Conservation (phyloP, 2,888 invertebrate genomes). For the Encarsia formosa region DNA sequence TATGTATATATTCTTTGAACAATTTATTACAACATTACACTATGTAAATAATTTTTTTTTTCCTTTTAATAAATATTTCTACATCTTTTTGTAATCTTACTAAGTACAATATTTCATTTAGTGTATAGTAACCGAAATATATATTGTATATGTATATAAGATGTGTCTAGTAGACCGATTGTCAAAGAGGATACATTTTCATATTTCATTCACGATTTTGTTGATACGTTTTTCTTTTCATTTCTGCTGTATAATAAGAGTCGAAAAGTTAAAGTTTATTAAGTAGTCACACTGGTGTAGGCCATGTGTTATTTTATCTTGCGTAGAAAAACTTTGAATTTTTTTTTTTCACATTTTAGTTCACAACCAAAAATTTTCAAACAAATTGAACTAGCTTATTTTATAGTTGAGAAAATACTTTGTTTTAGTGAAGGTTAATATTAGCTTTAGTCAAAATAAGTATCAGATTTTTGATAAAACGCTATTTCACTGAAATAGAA, state of each 20-base stretch:
- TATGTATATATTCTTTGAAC: neutral
- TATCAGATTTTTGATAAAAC: too few species aligned
- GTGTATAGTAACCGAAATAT: slow-evolving; percentile 17
- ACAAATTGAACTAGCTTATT: neutral
- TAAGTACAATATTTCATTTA: slow-evolving; percentile 10
- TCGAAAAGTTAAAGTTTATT: slow-evolving; percentile 20
- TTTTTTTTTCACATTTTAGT: neutral
- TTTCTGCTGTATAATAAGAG: slow-evolving; percentile 2
- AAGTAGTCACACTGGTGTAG: slow-evolving; percentile 19
- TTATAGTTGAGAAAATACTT: too few species aligned
- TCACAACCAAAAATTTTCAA: neutral
- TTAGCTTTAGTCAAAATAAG: too few species aligned
- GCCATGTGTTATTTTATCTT: slow-evolving; percentile 21
- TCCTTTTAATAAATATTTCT: neutral
- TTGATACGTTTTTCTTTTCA: neutral
- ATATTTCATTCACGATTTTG: slow-evolving; percentile 13
- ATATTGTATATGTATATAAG: slow-evolving; percentile 25
- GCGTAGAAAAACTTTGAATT: slow-evolving; percentile 19
- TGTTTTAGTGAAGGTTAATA: too few species aligned
- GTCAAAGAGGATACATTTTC: slow-evolving; percentile 41
- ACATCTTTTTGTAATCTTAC: slow-evolving; percentile 1
- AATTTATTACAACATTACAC: neutral
- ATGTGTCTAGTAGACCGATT: slow-evolving; percentile 37
- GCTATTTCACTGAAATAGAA: too few species aligned
- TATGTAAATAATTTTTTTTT: neutral